Evolutionary conservation across 2,113 vertebrate genomes (phyloP).

Genomic region (Lagopus muta): DNA sequence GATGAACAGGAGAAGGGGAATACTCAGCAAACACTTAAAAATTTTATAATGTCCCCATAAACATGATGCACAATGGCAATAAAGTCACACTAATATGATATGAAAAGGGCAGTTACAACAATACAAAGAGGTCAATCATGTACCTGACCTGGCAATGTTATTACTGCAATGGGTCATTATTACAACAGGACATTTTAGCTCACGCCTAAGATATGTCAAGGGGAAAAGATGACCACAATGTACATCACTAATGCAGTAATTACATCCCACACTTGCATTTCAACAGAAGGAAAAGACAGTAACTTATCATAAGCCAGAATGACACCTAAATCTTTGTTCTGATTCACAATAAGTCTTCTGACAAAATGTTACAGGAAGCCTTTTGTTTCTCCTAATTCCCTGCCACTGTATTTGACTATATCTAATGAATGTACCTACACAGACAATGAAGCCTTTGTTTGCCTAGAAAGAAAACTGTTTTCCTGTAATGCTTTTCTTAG

Average conservation of each 20-base stretch:
- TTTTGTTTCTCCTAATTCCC: background rate
- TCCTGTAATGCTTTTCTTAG: background rate
- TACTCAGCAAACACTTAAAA: too few relatives aligned
- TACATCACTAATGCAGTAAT: background rate
- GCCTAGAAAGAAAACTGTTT: background rate
- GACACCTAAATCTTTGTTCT: slow-evolving; percentile 4
- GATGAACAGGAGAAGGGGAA: too few relatives aligned
- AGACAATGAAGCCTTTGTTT: background rate
- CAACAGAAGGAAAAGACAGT: slow-evolving; percentile 19
- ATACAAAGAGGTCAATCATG: background rate
- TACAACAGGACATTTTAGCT: background rate
- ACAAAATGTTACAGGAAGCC: background rate
- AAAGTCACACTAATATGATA: slow-evolving; percentile 14
- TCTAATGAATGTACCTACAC: background rate
- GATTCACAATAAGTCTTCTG: slow-evolving; percentile 5
- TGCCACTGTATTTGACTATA: background rate
- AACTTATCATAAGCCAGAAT: background rate
- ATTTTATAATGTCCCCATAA: too few relatives aligned
- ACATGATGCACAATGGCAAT: background rate
- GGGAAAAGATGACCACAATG: background rate
- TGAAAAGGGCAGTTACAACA: slow-evolving; percentile 26
- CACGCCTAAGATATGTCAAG: background rate
- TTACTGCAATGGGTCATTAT: slow-evolving; percentile 15
- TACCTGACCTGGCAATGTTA: slow-evolving; percentile 15
- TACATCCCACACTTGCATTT: background rate